Evolutionary conservation across 2,888 invertebrate genomes (phyloP).

Genomic region (Eilema depressum): DNA sequence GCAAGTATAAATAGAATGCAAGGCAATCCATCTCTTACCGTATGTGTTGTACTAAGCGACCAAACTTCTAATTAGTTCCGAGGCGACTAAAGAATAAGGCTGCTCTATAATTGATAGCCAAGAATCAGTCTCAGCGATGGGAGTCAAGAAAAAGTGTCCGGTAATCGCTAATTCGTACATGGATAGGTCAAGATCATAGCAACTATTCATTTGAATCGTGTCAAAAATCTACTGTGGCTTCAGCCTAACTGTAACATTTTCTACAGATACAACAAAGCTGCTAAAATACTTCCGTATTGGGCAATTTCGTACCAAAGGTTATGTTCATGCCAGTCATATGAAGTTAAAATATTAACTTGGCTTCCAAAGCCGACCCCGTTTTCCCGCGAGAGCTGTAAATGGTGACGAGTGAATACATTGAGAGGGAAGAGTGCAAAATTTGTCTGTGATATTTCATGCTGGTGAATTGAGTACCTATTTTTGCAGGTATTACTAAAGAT

Average conservation of each 20-base stretch:
- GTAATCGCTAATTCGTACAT: too few relatives aligned
- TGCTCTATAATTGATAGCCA: too few relatives aligned
- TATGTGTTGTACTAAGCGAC: neutral
- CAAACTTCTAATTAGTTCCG: neutral
- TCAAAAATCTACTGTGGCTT: too few relatives aligned
- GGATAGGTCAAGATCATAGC: too few relatives aligned
- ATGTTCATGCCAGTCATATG: constrained; percentile 19
- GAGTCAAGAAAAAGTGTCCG: neutral
- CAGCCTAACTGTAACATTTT: neutral
- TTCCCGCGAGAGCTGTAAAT: constrained; percentile 15
- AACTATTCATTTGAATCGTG: too few relatives aligned
- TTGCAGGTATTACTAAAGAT: neutral
- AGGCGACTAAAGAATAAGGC: too few relatives aligned
- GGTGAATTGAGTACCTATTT: constrained; percentile 4
- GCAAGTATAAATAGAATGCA: too few relatives aligned
- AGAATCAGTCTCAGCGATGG: too few relatives aligned
- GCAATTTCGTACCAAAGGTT: constrained; percentile 28
- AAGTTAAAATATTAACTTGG: constrained; percentile 24
- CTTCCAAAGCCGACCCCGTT: constrained; percentile 6
- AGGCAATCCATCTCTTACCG: neutral
- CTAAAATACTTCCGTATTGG: neutral
- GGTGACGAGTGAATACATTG: constrained; percentile 22
- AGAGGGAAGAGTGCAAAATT: constrained; percentile 12
- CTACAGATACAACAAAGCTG: neutral
- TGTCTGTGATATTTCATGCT: neutral